These are phyloP conservation scores for Pachyramphus minor DNA, from an alignment of 2,113 vertebrate species.

Conservation along the genomic window DNA sequence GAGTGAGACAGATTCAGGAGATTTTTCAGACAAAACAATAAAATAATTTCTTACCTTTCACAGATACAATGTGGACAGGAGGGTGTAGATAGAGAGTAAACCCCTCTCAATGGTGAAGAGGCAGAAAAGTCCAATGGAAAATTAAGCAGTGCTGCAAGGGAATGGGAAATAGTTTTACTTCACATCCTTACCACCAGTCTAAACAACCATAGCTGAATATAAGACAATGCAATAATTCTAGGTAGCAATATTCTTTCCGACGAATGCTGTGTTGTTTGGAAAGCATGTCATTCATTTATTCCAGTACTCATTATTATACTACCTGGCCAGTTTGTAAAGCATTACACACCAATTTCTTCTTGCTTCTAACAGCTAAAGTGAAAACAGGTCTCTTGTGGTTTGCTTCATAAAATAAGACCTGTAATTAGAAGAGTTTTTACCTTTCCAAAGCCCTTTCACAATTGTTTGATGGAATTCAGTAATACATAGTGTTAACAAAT, in stretches of 20 bases:
- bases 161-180: neutral
- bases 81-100: neutral
- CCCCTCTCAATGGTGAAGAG: fast-evolving
- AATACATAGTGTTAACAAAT: neutral
- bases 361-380: neutral
- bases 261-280: neutral
- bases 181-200: neutral
- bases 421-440: neutral
- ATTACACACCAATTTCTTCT: neutral
- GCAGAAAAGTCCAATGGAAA: neutral
- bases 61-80: neutral
- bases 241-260: neutral
- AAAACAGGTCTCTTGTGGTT: neutral
- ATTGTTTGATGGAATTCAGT: neutral
- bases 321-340: neutral
- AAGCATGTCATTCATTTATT: neutral
- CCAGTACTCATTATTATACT: fast-evolving
- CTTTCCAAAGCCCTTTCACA: neutral
- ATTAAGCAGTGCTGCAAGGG: neutral
- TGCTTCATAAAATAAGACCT: neutral
- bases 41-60: neutral
- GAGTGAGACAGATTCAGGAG: neutral
- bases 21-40: neutral
- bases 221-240: neutral
- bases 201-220: neutral